A percentile compares a stretch with the other conserved stretches of the same genome.
Evolutionary conservation across 2,113 vertebrate species (phyloP).

Genomic region (Albula glossodonta): DNA sequence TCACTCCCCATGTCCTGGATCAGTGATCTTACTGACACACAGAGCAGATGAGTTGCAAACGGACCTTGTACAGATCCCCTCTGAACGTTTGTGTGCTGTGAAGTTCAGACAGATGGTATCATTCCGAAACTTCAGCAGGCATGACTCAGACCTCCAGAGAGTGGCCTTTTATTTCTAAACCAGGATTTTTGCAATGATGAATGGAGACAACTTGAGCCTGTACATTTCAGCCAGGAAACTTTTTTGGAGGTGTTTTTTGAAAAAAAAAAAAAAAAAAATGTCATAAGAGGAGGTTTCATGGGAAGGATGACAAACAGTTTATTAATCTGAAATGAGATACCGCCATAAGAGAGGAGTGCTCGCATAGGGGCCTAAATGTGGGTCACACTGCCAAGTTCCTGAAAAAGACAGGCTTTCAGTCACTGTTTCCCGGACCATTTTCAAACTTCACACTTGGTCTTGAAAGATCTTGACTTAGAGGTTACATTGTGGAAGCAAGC

Average conservation of each 20-base stretch:
- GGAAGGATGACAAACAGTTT: background rate
- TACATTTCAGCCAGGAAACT: background rate
- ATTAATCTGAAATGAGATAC: background rate
- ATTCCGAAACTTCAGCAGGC: slow-evolving; percentile 40
- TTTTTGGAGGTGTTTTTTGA: background rate
- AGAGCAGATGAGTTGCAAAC: slow-evolving; percentile 32
- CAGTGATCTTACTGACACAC: background rate
- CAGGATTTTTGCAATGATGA: slow-evolving; percentile 51
- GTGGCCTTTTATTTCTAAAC: slow-evolving; percentile 53
- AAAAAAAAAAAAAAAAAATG: background rate
- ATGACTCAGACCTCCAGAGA: slow-evolving; percentile 25
- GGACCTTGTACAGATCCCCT: slow-evolving; percentile 22
- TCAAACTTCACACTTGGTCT: slow-evolving; percentile 21
- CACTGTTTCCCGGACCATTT: slow-evolving; percentile 13
- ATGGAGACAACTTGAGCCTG: slow-evolving; percentile 34
- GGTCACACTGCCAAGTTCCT: background rate
- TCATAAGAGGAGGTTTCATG: background rate
- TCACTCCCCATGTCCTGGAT: background rate
- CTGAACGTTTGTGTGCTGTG: slow-evolving; percentile 20
- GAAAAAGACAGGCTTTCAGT: background rate
- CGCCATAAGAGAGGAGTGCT: background rate
- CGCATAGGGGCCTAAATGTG: background rate
- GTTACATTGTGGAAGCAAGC: slow-evolving; percentile 30
- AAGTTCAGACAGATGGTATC: slow-evolving; percentile 64
- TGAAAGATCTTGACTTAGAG: slow-evolving; percentile 8